A percentile compares a stretch with the other conserved stretches of the same genome.
Evolutionary conservation across 53 echinoderm and acorn worm species (phyloP).

Genomic region (Mesocentrotus franciscanus): DNA sequence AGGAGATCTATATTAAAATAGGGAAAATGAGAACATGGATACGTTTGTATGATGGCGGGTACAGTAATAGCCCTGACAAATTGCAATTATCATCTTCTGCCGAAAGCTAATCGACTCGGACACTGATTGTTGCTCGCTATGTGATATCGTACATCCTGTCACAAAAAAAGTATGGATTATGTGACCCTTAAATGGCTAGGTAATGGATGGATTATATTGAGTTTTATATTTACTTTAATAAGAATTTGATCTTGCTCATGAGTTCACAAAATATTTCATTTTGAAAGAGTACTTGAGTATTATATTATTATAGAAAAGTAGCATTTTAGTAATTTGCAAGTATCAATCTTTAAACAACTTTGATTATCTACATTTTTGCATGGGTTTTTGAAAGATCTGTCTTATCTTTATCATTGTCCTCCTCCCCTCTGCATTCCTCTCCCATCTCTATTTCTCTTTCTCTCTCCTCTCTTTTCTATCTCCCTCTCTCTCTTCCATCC

Average conservation of each 20-base stretch:
- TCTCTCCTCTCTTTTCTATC: not conserved
- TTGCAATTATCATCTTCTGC: not conserved
- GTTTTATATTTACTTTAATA: too few species aligned
- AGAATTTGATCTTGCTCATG: too few species aligned
- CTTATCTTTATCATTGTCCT: too few species aligned
- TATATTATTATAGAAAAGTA: too few species aligned
- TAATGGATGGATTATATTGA: too few species aligned
- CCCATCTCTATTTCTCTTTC: not conserved
- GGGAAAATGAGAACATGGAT: not conserved
- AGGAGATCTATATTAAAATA: not conserved
- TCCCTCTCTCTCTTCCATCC: not conserved
- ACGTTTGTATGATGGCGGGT: not conserved
- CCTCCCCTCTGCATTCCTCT: too few species aligned
- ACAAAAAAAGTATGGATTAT: not conserved
- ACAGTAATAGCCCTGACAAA: not conserved
- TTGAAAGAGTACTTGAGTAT: too few species aligned
- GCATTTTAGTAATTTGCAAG: too few species aligned
- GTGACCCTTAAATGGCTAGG: not conserved
- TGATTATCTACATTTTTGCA: too few species aligned
- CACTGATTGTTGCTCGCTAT: not conserved
- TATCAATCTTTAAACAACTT: too few species aligned
- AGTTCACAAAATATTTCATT: too few species aligned
- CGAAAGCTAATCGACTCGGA: not conserved
- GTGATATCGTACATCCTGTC: not conserved
- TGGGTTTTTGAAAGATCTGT: too few species aligned